Base-by-base conservation (phyloP, 2,888 invertebrate species). In the Cephus rjabovi region DNA sequence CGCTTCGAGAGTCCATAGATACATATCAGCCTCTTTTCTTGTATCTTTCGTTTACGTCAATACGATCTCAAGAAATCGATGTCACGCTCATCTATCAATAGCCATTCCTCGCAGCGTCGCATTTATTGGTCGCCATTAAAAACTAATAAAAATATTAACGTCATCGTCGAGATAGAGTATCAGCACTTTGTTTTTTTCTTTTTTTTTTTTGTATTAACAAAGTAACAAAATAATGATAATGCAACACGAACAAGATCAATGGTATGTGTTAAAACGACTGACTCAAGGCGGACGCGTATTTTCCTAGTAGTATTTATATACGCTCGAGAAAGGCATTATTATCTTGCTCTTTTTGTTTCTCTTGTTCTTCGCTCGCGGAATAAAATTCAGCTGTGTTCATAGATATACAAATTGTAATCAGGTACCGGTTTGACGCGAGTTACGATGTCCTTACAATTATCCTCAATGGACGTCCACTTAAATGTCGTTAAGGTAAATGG, bases 1-100 rank as follows among this genome's bases (percentile, higher is more conserved):
- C 23, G 56, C 23, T 70, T 78, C 69, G 76, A 69, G 76, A 71
- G 75, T 79, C 71, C 70, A 73, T 68, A 73, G 68, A 34, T 75
- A 33, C 23, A 40, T 34, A 37, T 37, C 30, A 37, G 69, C 75
- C 73, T 75, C 69, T 34, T 34, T 31, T 75, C 40, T 37, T 76
- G 33, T 69, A 12, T 37, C 73, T 34, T 3, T 15, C 35, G 74
- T 56, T 77, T 75, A 69, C 56, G 74, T 77, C 76, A 34, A 34
- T 0, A 1, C 9, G 1, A 56, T 56, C 56, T 23, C 23, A 0
- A 56, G 56, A 56, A 15, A 56, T 56, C 9, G 23, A 56, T 56
- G 56, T 56, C 56, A 56, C 56, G 23, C 56, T 56, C 15, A 2
- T 56, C 56, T 23, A 56, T 56, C 23, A 56, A 23, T 56, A 56